Base-by-base conservation (phyloP, 2,113 vertebrate genomes). In the Benitochromis conjunctus region DNA sequence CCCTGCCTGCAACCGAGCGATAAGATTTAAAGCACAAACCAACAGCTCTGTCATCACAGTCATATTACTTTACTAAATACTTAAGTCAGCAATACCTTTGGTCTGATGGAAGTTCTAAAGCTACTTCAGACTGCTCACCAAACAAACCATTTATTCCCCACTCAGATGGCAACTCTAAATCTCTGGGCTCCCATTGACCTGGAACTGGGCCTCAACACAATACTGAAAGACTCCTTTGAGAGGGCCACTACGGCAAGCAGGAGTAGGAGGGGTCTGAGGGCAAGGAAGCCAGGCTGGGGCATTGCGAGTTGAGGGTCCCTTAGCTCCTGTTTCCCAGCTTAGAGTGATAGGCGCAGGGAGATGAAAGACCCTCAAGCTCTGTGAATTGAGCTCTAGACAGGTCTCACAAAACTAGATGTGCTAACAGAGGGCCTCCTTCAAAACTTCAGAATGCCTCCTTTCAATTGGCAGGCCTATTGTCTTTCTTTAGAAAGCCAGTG, bases 161-260 rank as follows among this genome's bases (percentile, higher is more conserved):
- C 87, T 94, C 93, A 88, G 85, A 93, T 89, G 85, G 83, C 84
- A 90, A 85, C 90, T 90, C 92, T 91, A 94, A 92, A 93, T 94
- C 94, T 94, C 93, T 89, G 87, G 90, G 93, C 89, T 93, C 89
- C 88, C 88, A 88, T 92, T 96, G 95, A 96, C 95, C 94, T 94
- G 85, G 74, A 90, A 87, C 90, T 84, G 88, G 93, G 92, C 91
- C 92, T 91, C 92, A 88, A 85, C 89, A 95, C 93, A 94, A 94
- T 92, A 90, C 92, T 96, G 94, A 96, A 96, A 95, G 95, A 86
- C 38, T 91, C 90, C 93, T 95, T 95, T 96, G 95, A 96, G 94
- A 94, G 92, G 84, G 89, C 84, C 78, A 69, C 80, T 84, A 51
- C 71, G 53, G 78, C 86, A 83, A 86, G 82, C 89, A 83, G 86